phyloP scores from a whole-genome alignment of 2,797 vertebrate genomes.

The Sebastiscus tertius region DNA sequence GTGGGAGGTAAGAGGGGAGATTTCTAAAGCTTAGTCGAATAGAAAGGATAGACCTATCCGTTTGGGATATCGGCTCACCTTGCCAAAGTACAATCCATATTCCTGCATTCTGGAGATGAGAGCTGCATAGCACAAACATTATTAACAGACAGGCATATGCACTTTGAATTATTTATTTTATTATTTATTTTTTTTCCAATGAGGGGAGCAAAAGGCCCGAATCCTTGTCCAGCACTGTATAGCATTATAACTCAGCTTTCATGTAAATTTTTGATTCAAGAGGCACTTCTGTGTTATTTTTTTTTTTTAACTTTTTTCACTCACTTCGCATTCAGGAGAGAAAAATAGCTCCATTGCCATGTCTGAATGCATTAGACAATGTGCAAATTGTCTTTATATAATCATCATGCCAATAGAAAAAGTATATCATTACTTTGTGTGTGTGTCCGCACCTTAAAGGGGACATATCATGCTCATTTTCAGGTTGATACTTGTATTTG shows the following conservation, averaged over 20 bases:
- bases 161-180: slow-evolving; percentile 22
- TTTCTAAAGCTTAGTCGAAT: slow-evolving; percentile 72
- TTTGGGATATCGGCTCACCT: slow-evolving; percentile 64
- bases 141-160: slow-evolving; percentile 53
- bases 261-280: slow-evolving; percentile 55
- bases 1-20: slow-evolving; percentile 68
- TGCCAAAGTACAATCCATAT: slow-evolving; percentile 64
- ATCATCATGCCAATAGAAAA: slow-evolving; percentile 37
- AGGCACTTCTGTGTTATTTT: slow-evolving; percentile 31
- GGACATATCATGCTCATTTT: neutral
- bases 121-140: slow-evolving; percentile 50
- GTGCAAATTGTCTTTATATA: slow-evolving; percentile 44
- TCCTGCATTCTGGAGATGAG: slow-evolving; percentile 52
- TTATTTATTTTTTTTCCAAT: slow-evolving; percentile 2
- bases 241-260: slow-evolving; percentile 41
- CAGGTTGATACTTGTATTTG: neutral
- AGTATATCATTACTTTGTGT: slow-evolving; percentile 8
- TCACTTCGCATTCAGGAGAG: slow-evolving; percentile 45
- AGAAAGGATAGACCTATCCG: slow-evolving; percentile 58
- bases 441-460: neutral
- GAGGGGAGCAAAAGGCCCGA: slow-evolving; percentile 21
- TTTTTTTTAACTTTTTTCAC: slow-evolving; percentile 22
- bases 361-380: slow-evolving; percentile 39
- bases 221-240: slow-evolving; percentile 51
- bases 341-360: slow-evolving; percentile 13